Conservation (phyloP, 2,113 vertebrate species). For the Semnopithecus entellus region DNA sequence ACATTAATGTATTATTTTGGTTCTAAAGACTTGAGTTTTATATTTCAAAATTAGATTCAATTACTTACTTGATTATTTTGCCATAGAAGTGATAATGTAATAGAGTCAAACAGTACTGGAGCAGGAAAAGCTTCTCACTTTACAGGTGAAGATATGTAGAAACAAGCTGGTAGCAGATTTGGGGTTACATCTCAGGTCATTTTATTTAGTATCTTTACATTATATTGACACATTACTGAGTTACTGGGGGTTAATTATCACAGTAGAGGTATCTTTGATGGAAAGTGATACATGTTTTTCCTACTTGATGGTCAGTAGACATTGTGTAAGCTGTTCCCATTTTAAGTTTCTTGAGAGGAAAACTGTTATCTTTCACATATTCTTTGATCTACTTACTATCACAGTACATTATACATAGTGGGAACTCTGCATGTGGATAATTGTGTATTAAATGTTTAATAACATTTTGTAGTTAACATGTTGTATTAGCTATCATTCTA, state of each 20-base stretch:
- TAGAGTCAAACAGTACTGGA: not conserved
- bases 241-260: not conserved
- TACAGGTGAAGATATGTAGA: not conserved
- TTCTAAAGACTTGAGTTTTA: slow-evolving; percentile 26
- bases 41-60: slow-evolving; percentile 19
- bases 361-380: not conserved
- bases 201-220: not conserved
- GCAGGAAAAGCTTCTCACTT: not conserved
- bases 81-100: slow-evolving; percentile 2
- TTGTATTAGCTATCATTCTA: not conserved
- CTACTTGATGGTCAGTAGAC: not conserved
- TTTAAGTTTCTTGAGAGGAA: slow-evolving; percentile 45
- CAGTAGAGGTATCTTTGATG: not conserved
- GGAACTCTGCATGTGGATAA: not conserved
- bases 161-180: slow-evolving; percentile 10
- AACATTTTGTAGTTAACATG: slow-evolving; percentile 2
- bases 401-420: not conserved
- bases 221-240: not conserved
- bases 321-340: slow-evolving; percentile 1
- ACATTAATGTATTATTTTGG: slow-evolving; percentile 16
- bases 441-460: not conserved
- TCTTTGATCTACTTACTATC: not conserved
- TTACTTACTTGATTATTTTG: not conserved
- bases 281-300: not conserved
- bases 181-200: not conserved